Evolutionary conservation across 2,888 invertebrate genomes (phyloP).

Genomic region (Microchrysa polita): DNA sequence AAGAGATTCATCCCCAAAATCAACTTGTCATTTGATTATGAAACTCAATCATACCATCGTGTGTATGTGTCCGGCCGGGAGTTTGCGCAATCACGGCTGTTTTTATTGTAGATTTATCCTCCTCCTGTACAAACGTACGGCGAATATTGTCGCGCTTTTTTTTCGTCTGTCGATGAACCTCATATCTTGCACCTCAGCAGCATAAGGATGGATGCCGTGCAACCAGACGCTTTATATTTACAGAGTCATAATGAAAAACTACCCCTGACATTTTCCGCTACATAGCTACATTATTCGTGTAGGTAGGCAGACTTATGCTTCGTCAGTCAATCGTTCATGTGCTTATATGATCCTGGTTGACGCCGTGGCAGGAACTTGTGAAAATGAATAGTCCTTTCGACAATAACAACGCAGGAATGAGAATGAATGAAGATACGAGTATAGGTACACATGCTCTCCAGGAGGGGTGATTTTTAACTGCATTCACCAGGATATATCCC

Average conservation of each 20-base stretch:
- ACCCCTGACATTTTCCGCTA: slow-evolving; percentile 1
- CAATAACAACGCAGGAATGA: background rate
- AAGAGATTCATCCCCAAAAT: slow-evolving; percentile 31
- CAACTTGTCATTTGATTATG: slow-evolving; percentile 36
- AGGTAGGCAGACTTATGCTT: too few species aligned
- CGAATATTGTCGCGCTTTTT: too few species aligned
- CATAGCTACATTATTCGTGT: background rate
- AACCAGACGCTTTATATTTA: background rate
- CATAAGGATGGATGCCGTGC: too few species aligned
- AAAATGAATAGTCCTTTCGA: background rate
- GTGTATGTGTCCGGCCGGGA: slow-evolving; percentile 1
- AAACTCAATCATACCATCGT: slow-evolving; percentile 9
- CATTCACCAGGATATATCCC: background rate
- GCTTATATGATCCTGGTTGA: background rate
- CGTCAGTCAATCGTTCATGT: slow-evolving; percentile 10
- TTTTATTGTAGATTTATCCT: background rate
- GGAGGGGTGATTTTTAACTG: slow-evolving; percentile 9
- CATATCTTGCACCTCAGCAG: background rate
- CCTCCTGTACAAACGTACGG: too few species aligned
- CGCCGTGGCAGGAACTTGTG: too few species aligned
- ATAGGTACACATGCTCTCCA: background rate
- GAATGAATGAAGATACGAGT: background rate
- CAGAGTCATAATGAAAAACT: slow-evolving; percentile 3
- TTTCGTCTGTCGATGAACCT: background rate
- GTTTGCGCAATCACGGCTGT: slow-evolving; percentile 12